phyloP scores from a whole-genome alignment of 2,797 vertebrate species.

The Mormyrus proboscirostris region DNA sequence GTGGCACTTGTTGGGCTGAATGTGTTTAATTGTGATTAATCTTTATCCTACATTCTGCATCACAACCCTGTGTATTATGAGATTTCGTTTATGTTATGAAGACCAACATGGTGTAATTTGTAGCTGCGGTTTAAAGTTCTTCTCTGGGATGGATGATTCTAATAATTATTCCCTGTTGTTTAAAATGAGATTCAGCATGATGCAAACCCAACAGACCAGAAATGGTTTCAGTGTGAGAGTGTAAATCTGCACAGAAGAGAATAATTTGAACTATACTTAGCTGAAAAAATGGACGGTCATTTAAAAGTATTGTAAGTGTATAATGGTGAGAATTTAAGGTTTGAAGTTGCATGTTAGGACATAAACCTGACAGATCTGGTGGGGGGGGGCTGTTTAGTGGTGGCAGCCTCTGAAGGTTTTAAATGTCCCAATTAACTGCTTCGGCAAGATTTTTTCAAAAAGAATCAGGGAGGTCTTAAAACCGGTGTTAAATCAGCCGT shows the following conservation, averaged over 20 bases:
- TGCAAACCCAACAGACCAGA: not conserved
- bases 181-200: not conserved
- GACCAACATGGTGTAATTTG: not conserved
- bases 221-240: not conserved
- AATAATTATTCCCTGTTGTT: not conserved
- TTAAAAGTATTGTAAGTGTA: not conserved
- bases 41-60: not conserved
- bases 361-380: not conserved
- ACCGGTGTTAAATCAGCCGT: not conserved
- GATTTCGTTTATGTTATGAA: not conserved
- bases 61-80: not conserved
- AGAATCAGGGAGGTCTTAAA: not conserved
- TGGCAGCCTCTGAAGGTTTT: not conserved
- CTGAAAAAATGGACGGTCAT: not conserved
- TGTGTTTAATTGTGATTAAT: not conserved
- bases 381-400: not conserved
- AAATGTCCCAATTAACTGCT: not conserved
- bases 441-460: not conserved
- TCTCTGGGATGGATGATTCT: not conserved
- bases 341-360: not conserved
- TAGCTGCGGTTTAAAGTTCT: not conserved
- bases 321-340: not conserved
- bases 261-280: not conserved
- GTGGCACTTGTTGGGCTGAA: not conserved
- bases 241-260: not conserved